These are phyloP conservation scores for Xiphias gladius DNA, from an alignment of 2,113 vertebrate species.

Conservation along the genomic window DNA sequence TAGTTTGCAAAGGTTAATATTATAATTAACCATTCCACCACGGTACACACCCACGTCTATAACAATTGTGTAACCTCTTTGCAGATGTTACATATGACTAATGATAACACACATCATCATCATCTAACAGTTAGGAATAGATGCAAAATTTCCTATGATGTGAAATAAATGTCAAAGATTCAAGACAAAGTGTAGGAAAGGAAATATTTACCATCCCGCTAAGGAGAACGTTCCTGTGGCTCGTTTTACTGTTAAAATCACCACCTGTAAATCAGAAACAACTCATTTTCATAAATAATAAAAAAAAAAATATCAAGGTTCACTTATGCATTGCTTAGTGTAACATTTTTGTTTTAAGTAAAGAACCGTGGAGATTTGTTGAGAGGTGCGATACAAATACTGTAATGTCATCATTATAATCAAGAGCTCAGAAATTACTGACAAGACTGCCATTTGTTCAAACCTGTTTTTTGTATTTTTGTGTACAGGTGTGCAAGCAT, in stretches of 20 bases:
- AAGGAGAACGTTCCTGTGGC: constrained; percentile 87
- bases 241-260: constrained; percentile 85
- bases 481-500: constrained; percentile 4
- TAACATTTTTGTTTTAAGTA: background rate
- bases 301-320: background rate
- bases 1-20: constrained; percentile 5
- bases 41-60: background rate
- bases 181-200: constrained; percentile 17
- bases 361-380: background rate
- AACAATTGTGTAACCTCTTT: background rate
- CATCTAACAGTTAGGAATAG: background rate
- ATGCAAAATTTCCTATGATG: too few species aligned
- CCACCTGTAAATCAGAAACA: constrained; percentile 75
- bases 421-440: constrained; percentile 21
- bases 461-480: constrained; percentile 2
- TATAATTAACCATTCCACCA: background rate
- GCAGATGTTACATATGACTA: background rate
- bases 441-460: constrained; percentile 32
- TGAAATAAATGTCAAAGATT: too few species aligned
- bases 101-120: background rate
- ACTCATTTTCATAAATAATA: constrained; percentile 4
- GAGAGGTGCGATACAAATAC: constrained; percentile 6
- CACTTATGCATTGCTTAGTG: background rate
- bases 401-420: constrained; percentile 34
- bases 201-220: constrained; percentile 83